phyloP scores from a whole-genome alignment of 2,113 vertebrate species.

The Tretioscincus oriximinensis region DNA sequence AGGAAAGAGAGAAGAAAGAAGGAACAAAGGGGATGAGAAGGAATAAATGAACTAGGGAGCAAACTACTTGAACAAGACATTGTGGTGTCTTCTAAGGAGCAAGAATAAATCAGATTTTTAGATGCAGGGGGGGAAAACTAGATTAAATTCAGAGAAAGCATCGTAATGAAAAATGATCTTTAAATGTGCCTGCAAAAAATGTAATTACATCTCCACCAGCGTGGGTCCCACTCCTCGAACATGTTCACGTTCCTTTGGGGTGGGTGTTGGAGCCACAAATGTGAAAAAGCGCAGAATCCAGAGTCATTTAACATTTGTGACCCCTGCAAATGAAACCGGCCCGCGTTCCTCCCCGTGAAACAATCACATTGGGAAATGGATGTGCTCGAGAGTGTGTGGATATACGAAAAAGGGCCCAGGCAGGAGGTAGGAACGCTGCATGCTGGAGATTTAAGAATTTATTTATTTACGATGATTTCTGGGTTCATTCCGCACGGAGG shows the following conservation, averaged over 20 bases:
- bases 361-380: not conserved
- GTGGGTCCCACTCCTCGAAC: constrained; percentile 23
- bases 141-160: constrained; percentile 55
- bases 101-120: constrained; percentile 58
- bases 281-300: fast-evolving
- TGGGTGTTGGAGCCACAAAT: not conserved
- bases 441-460: too few species aligned
- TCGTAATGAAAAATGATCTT: constrained; percentile 58
- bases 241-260: not conserved
- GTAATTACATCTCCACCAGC: constrained; percentile 49
- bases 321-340: not conserved
- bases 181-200: constrained; percentile 53
- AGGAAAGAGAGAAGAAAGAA: not conserved
- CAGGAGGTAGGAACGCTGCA: too few species aligned
- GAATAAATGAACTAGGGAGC: not conserved
- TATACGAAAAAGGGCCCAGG: not conserved
- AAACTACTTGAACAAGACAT: constrained; percentile 4
- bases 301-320: not conserved
- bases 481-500: not conserved
- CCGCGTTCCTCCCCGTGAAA: not conserved
- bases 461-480: too few species aligned
- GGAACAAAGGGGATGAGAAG: not conserved
- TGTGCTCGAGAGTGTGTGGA: not conserved
- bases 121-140: constrained; percentile 42
- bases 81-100: constrained; percentile 59